Evolutionary conservation across 2,797 vertebrate genomes (phyloP).

Genomic region (Tachyglossus aculeatus): DNA sequence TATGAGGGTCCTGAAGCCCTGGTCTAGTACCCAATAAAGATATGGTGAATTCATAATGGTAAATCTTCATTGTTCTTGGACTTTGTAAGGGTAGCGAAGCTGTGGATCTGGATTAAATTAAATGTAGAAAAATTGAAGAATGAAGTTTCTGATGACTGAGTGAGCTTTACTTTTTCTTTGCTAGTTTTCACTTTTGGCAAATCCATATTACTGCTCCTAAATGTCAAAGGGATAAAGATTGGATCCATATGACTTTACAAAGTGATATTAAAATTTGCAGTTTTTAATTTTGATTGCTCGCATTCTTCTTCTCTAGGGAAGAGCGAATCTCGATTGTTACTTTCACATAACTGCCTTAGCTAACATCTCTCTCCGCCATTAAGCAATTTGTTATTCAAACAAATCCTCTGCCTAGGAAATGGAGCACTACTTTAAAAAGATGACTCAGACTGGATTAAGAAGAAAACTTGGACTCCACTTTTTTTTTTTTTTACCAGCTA

Average conservation of each 20-base stretch:
- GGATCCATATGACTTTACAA: not conserved
- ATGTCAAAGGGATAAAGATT: not conserved
- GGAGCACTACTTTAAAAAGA: no score
- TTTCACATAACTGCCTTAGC: no score
- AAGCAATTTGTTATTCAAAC: no score
- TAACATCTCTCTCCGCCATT: no score
- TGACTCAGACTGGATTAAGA: no score
- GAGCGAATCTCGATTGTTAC: no score
- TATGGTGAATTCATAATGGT: not conserved
- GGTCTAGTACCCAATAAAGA: not conserved
- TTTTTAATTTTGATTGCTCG: no score
- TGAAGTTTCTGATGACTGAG: not conserved
- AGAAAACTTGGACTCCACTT: no score
- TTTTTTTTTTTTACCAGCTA: no score
- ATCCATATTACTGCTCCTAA: not conserved
- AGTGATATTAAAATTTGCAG: slow-evolving; percentile 2
- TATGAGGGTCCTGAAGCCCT: not conserved
- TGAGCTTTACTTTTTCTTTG: not conserved
- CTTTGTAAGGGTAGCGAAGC: not conserved
- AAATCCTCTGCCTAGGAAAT: no score
- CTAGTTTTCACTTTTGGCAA: slow-evolving; percentile 7
- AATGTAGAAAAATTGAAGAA: not conserved
- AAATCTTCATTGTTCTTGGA: slow-evolving; percentile 1
- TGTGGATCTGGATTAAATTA: not conserved
- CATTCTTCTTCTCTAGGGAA: no score